Evolutionary conservation across 2,113 vertebrate species (phyloP), one percentile per base, ranked within the genome.

Genomic region (Catharus bicknelli): DNA sequence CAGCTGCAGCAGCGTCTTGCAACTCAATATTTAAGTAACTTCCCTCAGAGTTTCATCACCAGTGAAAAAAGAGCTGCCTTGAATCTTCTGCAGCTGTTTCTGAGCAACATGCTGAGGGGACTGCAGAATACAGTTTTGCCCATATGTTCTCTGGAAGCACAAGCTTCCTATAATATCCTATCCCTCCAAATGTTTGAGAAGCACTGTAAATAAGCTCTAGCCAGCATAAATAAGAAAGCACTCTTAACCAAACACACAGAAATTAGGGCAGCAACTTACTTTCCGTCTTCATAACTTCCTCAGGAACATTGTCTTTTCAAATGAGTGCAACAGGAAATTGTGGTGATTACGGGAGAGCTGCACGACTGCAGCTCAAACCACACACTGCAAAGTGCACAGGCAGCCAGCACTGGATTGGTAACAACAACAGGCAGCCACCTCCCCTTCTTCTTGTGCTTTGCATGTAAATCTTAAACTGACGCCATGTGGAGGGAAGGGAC

Each of bases 271-370:
- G 70, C 83, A 83, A 95, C 95, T 95, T 96, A 96, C 97, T 93
- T 87, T 89, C 88, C 73, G 90, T 97, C 96, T 96, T 96, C 97
- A 97, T 97, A 90, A 96, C 96, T 96, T 97, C 97, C 91, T 95
- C 95, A 86, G 93, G 72, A 95, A 45, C 95, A 82, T 7, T 88
- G 94, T 93, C 93, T 95, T 95, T 94, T 96, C 95, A 97, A 92
- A 96, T 94, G 94, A 94, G 86, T 64, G 70, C 25, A 90, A 93
- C 97, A 98, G 97, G 98, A 98, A 98, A 97, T 83, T 85, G 96
- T 94, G 96, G 96, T 92, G 69, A 75, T 83, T 72, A 95, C 9
- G 11, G 90, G 92, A 80, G 86, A 86, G 72, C 90, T 84, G 23
- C 17, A 3, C 12, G 10, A 3, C 75, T 88, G 64, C 78, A 86